These are phyloP conservation scores for Drosophila nigrodunni DNA, from an alignment of 1,140 invertebrate species.

Conservation along the genomic window DNA sequence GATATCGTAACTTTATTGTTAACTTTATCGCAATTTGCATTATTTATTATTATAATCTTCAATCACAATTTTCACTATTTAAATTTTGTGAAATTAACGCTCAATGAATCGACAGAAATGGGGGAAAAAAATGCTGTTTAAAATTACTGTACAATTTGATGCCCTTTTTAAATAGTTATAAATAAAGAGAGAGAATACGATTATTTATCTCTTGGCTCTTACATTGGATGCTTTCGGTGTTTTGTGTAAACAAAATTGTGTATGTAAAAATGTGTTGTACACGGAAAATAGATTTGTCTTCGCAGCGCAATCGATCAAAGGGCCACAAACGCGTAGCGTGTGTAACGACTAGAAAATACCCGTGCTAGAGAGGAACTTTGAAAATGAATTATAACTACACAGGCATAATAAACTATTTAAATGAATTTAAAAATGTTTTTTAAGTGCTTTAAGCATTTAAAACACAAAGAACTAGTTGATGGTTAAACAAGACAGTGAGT, in stretches of 20 bases:
- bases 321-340: neutral
- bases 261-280: conserved; percentile 48
- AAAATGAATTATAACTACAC: too few relatives aligned
- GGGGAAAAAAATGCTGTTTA: conserved; percentile 5
- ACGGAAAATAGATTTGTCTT: conserved; percentile 68
- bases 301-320: conserved; percentile 65
- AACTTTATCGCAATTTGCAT: conserved; percentile 12
- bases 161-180: conserved; percentile 61
- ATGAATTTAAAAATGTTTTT: too few relatives aligned
- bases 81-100: conserved; percentile 71
- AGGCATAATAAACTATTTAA: too few relatives aligned
- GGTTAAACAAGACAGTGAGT: too few relatives aligned
- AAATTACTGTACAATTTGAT: conserved; percentile 59
- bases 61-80: conserved; percentile 54
- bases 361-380: neutral
- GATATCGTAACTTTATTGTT: conserved; percentile 14
- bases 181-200: conserved; percentile 51
- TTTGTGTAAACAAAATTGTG: conserved; percentile 60
- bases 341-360: conserved; percentile 17
- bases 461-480: too few relatives aligned
- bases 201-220: conserved; percentile 11
- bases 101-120: conserved; percentile 64
- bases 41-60: neutral
- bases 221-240: neutral
- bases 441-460: too few relatives aligned